Conservation (phyloP, 2,797 vertebrate genomes). For the Discoglossus pictus region DNA sequence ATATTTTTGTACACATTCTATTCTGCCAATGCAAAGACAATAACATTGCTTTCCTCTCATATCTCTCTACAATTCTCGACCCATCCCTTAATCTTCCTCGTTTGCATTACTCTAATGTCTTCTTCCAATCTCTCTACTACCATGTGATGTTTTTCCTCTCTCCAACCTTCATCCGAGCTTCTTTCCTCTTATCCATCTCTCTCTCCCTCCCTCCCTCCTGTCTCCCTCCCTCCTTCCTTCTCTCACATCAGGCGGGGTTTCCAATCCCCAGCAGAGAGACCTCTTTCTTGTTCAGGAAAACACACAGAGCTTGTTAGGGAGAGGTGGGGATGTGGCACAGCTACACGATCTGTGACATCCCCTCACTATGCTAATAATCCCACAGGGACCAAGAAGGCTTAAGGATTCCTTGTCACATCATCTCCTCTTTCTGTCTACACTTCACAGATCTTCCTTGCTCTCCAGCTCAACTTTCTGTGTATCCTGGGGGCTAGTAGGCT, state of each 20-base stretch:
- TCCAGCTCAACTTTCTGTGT: slow-evolving; percentile 27
- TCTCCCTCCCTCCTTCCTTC: background rate
- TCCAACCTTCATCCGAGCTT: background rate
- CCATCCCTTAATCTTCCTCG: too few relatives aligned
- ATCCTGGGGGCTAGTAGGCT: background rate
- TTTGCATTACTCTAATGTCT: too few relatives aligned
- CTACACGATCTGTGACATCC: slow-evolving; percentile 29
- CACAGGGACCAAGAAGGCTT: slow-evolving; percentile 31
- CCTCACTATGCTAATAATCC: slow-evolving; percentile 25
- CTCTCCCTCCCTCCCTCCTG: slow-evolving; percentile 33
- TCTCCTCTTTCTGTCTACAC: slow-evolving; percentile 15
- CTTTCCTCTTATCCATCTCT: slow-evolving; percentile 22
- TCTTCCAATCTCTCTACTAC: background rate
- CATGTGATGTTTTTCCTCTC: background rate
- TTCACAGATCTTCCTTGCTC: background rate
- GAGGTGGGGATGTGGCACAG: slow-evolving; percentile 36
- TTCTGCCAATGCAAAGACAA: too few relatives aligned
- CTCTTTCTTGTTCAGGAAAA: slow-evolving; percentile 53
- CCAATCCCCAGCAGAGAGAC: slow-evolving; percentile 47
- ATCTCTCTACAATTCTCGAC: too few relatives aligned
- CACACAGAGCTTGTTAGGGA: slow-evolving; percentile 23
- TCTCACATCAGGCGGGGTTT: slow-evolving; percentile 12
- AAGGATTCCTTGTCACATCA: slow-evolving; percentile 14
- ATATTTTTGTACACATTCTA: too few relatives aligned
- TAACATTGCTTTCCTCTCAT: too few relatives aligned